Conservation (phyloP, 2,888 invertebrate species). For the Pyrochroa serraticornis region DNA sequence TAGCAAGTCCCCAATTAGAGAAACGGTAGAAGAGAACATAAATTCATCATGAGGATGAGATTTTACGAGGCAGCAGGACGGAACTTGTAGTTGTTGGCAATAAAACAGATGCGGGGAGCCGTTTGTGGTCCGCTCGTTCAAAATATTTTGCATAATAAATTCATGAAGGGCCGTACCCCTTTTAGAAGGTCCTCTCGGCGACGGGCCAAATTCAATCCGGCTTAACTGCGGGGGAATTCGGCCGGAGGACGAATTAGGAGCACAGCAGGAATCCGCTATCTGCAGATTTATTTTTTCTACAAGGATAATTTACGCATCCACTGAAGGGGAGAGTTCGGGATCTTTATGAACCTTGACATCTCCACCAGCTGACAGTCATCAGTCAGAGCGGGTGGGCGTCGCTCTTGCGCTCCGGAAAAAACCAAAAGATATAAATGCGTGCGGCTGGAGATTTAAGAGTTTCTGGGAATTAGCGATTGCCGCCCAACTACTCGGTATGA, state of each 20-base stretch:
- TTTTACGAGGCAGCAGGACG: constrained; percentile 35
- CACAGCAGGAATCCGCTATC: too few species aligned
- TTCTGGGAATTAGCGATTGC: too few species aligned
- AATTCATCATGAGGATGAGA: constrained; percentile 43
- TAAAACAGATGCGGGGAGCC: constrained; percentile 33
- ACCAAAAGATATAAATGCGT: constrained; percentile 6
- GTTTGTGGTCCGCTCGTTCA: constrained; percentile 39
- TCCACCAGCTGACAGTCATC: constrained; percentile 37
- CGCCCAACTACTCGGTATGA: too few species aligned
- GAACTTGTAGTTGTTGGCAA: constrained; percentile 1
- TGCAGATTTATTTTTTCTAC: background rate
- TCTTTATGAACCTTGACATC: constrained; percentile 38
- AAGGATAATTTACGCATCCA: constrained; percentile 5
- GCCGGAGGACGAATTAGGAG: too few species aligned
- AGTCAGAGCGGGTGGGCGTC: constrained; percentile 24
- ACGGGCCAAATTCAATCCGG: background rate
- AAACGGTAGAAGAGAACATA: constrained; percentile 41
- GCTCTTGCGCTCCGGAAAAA: constrained; percentile 1
- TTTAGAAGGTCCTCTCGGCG: constrained; percentile 1
- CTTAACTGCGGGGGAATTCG: background rate
- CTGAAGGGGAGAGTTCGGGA: constrained; percentile 22
- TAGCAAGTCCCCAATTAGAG: constrained; percentile 39
- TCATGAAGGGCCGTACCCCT: constrained; percentile 32
- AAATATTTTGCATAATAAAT: constrained; percentile 45
- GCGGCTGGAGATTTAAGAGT: too few species aligned